phyloP scores from a whole-genome alignment of 2,113 vertebrate genomes.

The Furnarius figulus region DNA sequence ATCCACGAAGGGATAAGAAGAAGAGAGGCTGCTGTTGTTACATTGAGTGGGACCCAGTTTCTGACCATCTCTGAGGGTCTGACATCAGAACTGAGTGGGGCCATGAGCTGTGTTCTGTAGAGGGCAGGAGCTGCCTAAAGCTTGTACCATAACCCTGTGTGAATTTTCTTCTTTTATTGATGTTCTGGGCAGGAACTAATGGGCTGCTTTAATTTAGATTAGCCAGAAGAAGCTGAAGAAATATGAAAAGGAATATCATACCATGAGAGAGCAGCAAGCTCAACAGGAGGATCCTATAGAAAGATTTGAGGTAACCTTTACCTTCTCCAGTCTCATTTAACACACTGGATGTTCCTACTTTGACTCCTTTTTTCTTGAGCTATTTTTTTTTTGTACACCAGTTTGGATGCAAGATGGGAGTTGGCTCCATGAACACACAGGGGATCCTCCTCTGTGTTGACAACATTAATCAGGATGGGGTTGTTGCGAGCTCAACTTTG shows the following conservation, averaged over 20 bases:
- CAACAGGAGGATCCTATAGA: slow-evolving; percentile 97
- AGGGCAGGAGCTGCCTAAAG: background rate
- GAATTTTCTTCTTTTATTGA: background rate
- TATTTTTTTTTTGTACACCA: background rate
- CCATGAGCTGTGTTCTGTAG: background rate
- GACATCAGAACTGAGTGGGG: background rate
- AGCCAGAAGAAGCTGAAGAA: slow-evolving; percentile 99
- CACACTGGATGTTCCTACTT: background rate
- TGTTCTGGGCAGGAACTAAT: slow-evolving; percentile 33
- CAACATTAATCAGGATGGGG: background rate
- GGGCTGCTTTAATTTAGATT: slow-evolving; percentile 81
- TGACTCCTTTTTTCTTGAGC: background rate
- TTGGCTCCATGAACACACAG: rapidly evolving
- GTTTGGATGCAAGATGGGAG: background rate
- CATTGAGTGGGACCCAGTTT: background rate
- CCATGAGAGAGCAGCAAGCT: slow-evolving; percentile 95
- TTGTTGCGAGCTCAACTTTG: background rate
- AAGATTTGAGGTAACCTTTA: slow-evolving; percentile 87
- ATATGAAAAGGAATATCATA: slow-evolving; percentile 95
- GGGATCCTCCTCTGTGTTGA: background rate
- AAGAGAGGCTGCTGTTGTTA: background rate
- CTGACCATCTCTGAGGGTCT: background rate
- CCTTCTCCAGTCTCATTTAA: background rate
- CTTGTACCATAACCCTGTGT: background rate
- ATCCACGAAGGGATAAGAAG: background rate